Conservation (phyloP, 1,140 invertebrate genomes). For the Nylanderia fulva region DNA sequence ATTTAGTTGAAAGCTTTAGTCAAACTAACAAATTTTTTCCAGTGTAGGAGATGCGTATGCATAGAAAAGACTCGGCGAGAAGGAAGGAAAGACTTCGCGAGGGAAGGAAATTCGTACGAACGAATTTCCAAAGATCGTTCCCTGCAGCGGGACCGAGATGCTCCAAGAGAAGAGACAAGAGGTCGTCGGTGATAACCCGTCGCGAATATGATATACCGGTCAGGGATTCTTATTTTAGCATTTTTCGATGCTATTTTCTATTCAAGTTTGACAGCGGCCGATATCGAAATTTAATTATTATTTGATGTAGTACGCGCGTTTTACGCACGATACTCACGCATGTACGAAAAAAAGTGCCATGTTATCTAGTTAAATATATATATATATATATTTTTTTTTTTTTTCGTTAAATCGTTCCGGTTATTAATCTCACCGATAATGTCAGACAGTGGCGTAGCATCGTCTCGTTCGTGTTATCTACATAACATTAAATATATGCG, state of each 20-base stretch:
- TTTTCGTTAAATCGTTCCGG: constrained; percentile 51
- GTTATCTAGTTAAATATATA: background rate
- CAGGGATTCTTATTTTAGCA: constrained; percentile 15
- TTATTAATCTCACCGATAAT: constrained; percentile 67
- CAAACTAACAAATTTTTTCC: too few species aligned
- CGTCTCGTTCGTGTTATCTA: constrained; percentile 34
- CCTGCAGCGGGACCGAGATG: constrained; percentile 52
- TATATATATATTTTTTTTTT: too few species aligned
- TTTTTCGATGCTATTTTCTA: constrained; percentile 1
- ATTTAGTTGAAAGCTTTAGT: too few species aligned
- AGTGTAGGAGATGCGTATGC: background rate
- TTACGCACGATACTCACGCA: constrained; percentile 1
- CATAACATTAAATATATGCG: constrained; percentile 28
- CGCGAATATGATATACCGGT: constrained; percentile 62
- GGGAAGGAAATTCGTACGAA: constrained; percentile 56
- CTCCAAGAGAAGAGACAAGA: constrained; percentile 52
- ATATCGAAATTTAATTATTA: background rate
- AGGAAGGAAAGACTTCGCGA: too few species aligned
- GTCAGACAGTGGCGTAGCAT: background rate
- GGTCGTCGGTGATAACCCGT: constrained; percentile 73
- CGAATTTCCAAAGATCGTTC: constrained; percentile 71
- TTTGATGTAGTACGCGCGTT: background rate
- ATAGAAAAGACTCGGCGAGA: background rate
- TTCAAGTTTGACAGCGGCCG: constrained; percentile 2
- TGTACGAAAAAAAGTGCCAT: background rate